Evolutionary conservation across 2,888 invertebrate genomes (phyloP).

Genomic region (Drosophila dives): DNA sequence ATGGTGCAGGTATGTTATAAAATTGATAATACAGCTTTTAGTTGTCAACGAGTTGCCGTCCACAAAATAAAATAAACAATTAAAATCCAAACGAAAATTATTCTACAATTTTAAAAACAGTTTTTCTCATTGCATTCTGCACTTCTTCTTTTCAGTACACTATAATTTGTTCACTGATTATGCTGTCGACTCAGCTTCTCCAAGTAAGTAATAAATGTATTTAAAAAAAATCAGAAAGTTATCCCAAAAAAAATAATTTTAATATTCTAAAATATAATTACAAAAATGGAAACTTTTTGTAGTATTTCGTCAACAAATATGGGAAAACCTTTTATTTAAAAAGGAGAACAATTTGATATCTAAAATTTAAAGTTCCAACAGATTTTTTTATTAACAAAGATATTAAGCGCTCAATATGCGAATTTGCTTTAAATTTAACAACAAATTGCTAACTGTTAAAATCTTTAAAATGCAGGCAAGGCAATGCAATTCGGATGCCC

Average conservation of each 20-base stretch:
- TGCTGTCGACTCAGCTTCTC: not conserved
- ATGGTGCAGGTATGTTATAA: conserved; percentile 9
- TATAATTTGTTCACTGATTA: not conserved
- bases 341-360: not conserved
- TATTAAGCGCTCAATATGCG: conserved; percentile 12
- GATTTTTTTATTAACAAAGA: not conserved
- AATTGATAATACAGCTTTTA: not conserved
- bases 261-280: not conserved
- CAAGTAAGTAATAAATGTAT: not conserved
- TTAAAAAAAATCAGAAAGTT: not conserved
- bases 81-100: not conserved
- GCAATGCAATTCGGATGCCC: too few relatives aligned
- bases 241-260: too few relatives aligned
- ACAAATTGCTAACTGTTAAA: not conserved
- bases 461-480: not conserved
- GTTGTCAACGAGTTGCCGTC: not conserved
- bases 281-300: not conserved
- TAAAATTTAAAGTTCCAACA: not conserved
- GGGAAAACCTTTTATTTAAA: not conserved
- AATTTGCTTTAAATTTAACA: not conserved
- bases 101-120: not conserved
- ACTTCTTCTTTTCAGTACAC: not conserved
- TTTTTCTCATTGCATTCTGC: not conserved
- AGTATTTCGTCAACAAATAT: not conserved
- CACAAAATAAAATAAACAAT: not conserved